Evolutionary conservation across 1,140 invertebrate species (phyloP).

Genomic region (Venturia canescens): DNA sequence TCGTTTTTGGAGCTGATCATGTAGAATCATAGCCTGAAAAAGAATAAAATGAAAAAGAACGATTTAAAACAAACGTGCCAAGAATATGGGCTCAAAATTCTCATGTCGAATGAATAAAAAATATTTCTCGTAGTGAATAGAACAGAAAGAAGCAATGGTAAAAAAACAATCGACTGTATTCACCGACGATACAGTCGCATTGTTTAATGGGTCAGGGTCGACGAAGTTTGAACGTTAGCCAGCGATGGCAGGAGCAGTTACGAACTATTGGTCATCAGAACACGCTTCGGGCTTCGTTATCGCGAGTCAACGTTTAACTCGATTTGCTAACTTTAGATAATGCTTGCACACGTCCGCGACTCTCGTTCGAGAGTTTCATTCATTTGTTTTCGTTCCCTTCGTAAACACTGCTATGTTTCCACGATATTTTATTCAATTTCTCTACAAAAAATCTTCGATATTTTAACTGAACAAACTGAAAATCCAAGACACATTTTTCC

Average conservation of each 20-base stretch:
- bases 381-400: background rate
- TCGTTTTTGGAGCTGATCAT: conserved; percentile 72
- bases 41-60: background rate
- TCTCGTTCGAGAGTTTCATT: background rate
- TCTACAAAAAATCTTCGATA: too few species aligned
- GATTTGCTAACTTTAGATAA: conserved; percentile 41
- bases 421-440: background rate
- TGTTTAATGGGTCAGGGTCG: conserved; percentile 60
- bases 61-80: background rate
- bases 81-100: background rate
- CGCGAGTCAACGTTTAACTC: conserved; percentile 13
- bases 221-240: conserved; percentile 60
- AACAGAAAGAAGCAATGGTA: background rate
- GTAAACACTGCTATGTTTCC: background rate
- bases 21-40: conserved; percentile 70
- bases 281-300: conserved; percentile 29
- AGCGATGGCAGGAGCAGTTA: conserved; percentile 55
- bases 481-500: too few species aligned
- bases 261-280: background rate
- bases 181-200: conserved; percentile 36
- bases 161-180: conserved; percentile 21
- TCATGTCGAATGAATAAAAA: too few species aligned
- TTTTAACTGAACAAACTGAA: too few species aligned
- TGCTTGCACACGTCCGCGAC: conserved; percentile 41
- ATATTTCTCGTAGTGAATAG: background rate